Base-by-base conservation (phyloP, 2,888 invertebrate species). In the Odontocerum albicorne region DNA sequence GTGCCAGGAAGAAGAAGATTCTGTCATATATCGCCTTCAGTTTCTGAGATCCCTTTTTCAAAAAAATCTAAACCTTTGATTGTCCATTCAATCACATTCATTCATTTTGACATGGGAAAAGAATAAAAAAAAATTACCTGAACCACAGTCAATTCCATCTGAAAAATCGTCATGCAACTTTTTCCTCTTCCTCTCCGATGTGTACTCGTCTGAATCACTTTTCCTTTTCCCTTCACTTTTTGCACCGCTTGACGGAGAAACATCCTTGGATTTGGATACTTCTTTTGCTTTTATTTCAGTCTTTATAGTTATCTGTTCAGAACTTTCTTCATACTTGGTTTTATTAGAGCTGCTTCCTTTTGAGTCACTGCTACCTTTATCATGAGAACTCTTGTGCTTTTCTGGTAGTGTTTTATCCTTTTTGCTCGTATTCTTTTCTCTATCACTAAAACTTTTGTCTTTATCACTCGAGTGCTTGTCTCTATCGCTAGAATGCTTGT, bases 91-190 rank as follows among this genome's bases (percentile, higher is more conserved):
- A n/a, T n/a, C n/a, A n/a, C n/a, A n/a, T n/a, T n/a, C n/a, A n/a
- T n/a, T n/a, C n/a, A n/a, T n/a, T n/a, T n/a, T n/a, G n/a, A n/a
- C n/a, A n/a, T n/a, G n/a, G n/a, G n/a, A n/a, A 47, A 17, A 39
- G 3, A 39, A 47, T 32, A 49, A 19, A 50, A 43, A 3, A 4
- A 2, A 43, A 21, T n/a, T 70, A 82, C 83, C 83, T 71, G 85
- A 86, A 49, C 81, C 81, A 64, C 83, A 84, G 67, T 87, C 87
- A 57, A 90, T 88, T 44, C 86, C 84, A 65, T 83, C 82, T 50
- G 82, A 82, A 59, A 72, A 75, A 40, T 76, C 71, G 33, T 73
- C 71, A 69, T 75, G 62, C 20, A 63, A 68, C 72, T 66, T 66
- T 44, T 63, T 65, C 63, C 74, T 76, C 63, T 72, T 72, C 38